Conservation (phyloP, 2,888 invertebrate genomes). For the Agriopis aurantiaria region DNA sequence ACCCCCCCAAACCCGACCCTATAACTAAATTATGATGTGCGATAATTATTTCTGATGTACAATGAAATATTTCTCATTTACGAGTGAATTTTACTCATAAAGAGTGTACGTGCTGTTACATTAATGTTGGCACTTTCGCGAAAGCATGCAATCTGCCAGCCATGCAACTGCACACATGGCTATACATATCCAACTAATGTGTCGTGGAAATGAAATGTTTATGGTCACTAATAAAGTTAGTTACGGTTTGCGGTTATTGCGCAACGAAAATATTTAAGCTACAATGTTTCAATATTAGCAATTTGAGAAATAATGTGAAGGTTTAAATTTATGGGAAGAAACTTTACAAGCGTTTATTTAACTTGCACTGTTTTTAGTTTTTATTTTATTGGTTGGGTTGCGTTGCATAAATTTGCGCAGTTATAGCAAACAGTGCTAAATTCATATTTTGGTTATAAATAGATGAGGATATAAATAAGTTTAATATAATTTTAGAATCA, state of each 20-base stretch:
- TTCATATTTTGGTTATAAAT: too few relatives aligned
- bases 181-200: neutral
- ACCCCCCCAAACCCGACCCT: too few relatives aligned
- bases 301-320: neutral
- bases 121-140: slow-evolving; percentile 42
- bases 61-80: too few relatives aligned
- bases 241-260: neutral
- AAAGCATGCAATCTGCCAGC: slow-evolving; percentile 31
- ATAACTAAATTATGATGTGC: neutral
- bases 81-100: slow-evolving; percentile 24
- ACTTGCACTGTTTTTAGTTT: too few relatives aligned
- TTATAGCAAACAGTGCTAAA: too few relatives aligned
- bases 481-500: too few relatives aligned
- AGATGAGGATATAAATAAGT: too few relatives aligned
- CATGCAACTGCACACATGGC: slow-evolving; percentile 11
- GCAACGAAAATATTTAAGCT: neutral
- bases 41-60: neutral
- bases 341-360: too few relatives aligned
- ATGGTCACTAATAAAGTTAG: slow-evolving; percentile 5
- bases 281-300: neutral
- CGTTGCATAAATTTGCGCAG: too few relatives aligned
- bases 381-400: too few relatives aligned
- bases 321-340: too few relatives aligned
- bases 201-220: slow-evolving; percentile 9
- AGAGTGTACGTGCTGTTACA: slow-evolving; percentile 51